Conservation (phyloP, 2,888 invertebrate genomes). For the Dryobota labecula region DNA sequence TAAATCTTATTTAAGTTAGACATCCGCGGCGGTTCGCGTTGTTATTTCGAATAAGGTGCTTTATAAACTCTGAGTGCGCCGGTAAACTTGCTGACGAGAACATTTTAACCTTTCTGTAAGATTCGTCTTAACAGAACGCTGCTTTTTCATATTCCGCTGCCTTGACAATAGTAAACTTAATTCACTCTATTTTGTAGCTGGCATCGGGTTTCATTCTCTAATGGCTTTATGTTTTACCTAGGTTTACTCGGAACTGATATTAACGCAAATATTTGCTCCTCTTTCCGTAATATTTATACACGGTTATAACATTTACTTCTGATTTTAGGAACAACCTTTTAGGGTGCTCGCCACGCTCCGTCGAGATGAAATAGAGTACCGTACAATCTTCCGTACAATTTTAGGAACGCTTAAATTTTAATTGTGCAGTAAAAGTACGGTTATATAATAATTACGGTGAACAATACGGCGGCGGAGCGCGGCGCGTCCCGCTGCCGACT, state of each 20-base stretch:
- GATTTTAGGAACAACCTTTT: slow-evolving; percentile 78
- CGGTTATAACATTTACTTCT: slow-evolving; percentile 71
- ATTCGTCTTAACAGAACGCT: slow-evolving; percentile 72
- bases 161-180: slow-evolving; percentile 70
- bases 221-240: slow-evolving; percentile 70
- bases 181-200: slow-evolving; percentile 64
- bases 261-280: slow-evolving; percentile 61
- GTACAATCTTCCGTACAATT: slow-evolving; percentile 84
- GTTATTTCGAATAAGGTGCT: slow-evolving; percentile 89
- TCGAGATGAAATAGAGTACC: slow-evolving; percentile 83
- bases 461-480: slow-evolving; percentile 80
- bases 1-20: slow-evolving; percentile 91
- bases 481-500: slow-evolving; percentile 71
- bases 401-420: slow-evolving; percentile 89
- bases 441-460: slow-evolving; percentile 88
- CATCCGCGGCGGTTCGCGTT: slow-evolving; percentile 86
- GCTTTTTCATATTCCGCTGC: slow-evolving; percentile 70
- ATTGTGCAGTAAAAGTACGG: slow-evolving; percentile 89
- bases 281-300: slow-evolving; percentile 68
- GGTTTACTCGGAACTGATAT: slow-evolving; percentile 57
- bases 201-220: slow-evolving; percentile 72
- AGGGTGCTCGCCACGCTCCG: slow-evolving; percentile 79
- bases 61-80: slow-evolving; percentile 82
- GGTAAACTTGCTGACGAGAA: slow-evolving; percentile 76
- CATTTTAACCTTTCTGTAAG: slow-evolving; percentile 80